phyloP scores from a whole-genome alignment of 2,113 vertebrate genomes.

The Melanotaenia duboulayi region DNA sequence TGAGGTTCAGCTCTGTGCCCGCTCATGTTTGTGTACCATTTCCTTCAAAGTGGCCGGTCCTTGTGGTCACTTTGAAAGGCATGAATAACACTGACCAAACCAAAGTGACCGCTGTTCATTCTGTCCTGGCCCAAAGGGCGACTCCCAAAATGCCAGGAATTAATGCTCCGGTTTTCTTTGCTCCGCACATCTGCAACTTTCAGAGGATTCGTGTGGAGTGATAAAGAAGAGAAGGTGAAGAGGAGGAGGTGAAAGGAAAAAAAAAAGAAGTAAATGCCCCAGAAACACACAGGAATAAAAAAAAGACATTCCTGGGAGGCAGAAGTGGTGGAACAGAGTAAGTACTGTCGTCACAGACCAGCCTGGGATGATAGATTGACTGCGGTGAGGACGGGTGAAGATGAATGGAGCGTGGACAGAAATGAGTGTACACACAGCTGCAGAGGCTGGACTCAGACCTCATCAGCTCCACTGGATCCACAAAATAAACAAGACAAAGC shows the following conservation, averaged over 20 bases:
- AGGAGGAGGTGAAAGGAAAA: conserved; percentile 32
- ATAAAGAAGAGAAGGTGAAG: conserved; percentile 32
- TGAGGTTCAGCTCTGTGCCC: conserved; percentile 50
- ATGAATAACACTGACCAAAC: conserved; percentile 76
- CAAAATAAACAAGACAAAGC: conserved; percentile 63
- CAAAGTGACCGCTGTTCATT: conserved; percentile 56
- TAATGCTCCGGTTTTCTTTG: conserved; percentile 50
- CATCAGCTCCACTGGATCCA: conserved; percentile 72
- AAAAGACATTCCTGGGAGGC: conserved; percentile 42
- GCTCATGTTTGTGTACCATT: conserved; percentile 63
- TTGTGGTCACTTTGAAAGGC: conserved; percentile 74
- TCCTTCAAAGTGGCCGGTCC: conserved; percentile 68
- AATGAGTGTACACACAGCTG: conserved; percentile 77
- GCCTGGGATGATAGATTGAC: conserved; percentile 49
- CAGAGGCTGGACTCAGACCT: conserved; percentile 71
- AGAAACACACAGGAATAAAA: conserved; percentile 41
- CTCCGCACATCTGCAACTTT: conserved; percentile 39
- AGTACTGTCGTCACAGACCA: conserved; percentile 35
- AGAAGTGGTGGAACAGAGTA: conserved; percentile 46
- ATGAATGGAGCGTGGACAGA: conserved; percentile 46
- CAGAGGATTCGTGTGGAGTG: conserved; percentile 36
- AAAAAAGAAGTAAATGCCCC: conserved; percentile 4
- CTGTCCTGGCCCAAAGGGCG: conserved; percentile 65
- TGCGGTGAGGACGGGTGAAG: conserved; percentile 45
- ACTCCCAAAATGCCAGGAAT: conserved; percentile 72